These are phyloP conservation scores for Xenopus petersii DNA, from an alignment of 2,797 vertebrate species.

Conservation along the genomic window DNA sequence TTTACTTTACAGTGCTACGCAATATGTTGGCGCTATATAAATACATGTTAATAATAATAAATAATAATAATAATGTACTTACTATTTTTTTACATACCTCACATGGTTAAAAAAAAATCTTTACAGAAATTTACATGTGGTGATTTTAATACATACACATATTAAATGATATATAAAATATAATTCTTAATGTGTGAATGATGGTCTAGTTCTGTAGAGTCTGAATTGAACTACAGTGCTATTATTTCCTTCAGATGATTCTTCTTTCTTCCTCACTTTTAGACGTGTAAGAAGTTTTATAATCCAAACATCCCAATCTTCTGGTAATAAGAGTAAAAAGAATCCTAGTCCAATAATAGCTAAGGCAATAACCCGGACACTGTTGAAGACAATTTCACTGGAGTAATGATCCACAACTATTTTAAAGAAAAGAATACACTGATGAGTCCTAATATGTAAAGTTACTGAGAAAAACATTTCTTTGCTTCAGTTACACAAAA, in stretches of 20 bases:
- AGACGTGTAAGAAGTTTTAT: constrained; percentile 84
- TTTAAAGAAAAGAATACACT: constrained; percentile 42
- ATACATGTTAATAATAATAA: no score
- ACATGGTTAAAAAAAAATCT: no score
- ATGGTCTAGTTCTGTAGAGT: constrained; percentile 78
- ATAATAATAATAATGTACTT: no score
- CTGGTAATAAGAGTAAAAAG: constrained; percentile 89
- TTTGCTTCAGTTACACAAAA: no score
- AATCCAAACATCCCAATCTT: constrained; percentile 93
- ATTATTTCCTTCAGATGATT: constrained; percentile 69
- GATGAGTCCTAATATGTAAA: no score
- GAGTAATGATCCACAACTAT: constrained; percentile 90
- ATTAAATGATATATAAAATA: no score
- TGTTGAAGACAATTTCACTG: constrained; percentile 91
- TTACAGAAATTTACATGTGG: no score
- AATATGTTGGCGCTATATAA: no score
- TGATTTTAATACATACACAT: no score
- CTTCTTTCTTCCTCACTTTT: constrained; percentile 82
- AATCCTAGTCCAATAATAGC: constrained; percentile 94
- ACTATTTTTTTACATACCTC: no score
- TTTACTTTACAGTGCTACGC: no score
- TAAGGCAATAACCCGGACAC: constrained; percentile 89
- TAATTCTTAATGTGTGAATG: constrained; percentile 79
- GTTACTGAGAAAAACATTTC: no score
- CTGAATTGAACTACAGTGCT: constrained; percentile 79